Conservation (phyloP, 1,140 invertebrate species). For the Drosophila bocki region DNA sequence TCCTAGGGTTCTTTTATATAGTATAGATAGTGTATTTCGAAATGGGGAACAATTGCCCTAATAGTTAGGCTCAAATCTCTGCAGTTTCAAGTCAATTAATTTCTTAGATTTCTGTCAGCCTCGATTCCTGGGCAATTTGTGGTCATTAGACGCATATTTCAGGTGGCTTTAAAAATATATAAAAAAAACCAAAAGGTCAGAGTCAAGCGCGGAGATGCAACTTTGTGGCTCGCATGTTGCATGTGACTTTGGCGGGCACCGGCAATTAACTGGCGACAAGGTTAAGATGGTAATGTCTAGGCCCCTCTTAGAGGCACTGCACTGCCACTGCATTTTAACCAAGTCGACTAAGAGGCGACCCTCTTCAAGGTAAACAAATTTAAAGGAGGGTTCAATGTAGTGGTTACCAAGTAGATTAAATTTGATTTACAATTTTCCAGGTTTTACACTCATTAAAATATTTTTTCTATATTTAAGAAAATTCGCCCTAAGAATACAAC, state of each 20-base stretch:
- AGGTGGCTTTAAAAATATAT: slow-evolving; percentile 6
- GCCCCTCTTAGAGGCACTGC: slow-evolving; percentile 8
- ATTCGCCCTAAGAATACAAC: too few species aligned
- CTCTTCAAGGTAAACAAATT: slow-evolving; percentile 18
- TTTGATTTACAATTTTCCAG: too few species aligned
- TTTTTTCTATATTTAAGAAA: too few species aligned
- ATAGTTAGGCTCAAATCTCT: slow-evolving; percentile 17
- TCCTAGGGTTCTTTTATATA: slow-evolving; percentile 8
- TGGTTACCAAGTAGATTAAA: not conserved
- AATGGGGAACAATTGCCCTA: slow-evolving; percentile 10
- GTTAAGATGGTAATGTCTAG: slow-evolving; percentile 67
- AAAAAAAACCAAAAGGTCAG: slow-evolving; percentile 61
- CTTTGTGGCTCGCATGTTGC: slow-evolving; percentile 53
- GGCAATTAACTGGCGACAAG: slow-evolving; percentile 78
- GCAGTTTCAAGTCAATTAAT: slow-evolving; percentile 10
- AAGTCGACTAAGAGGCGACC: too few species aligned
- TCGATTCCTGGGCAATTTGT: slow-evolving; percentile 27
- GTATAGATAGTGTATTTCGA: slow-evolving; percentile 4
- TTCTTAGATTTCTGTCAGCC: slow-evolving; percentile 13
- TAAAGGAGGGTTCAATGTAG: not conserved
- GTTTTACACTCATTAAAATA: not conserved
- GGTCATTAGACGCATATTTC: slow-evolving; percentile 53
- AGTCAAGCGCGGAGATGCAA: slow-evolving; percentile 47
- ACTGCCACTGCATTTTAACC: slow-evolving; percentile 3
- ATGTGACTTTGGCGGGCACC: slow-evolving; percentile 60